phyloP scores from a whole-genome alignment of 2,888 invertebrate species.

The Carcina quercana region DNA sequence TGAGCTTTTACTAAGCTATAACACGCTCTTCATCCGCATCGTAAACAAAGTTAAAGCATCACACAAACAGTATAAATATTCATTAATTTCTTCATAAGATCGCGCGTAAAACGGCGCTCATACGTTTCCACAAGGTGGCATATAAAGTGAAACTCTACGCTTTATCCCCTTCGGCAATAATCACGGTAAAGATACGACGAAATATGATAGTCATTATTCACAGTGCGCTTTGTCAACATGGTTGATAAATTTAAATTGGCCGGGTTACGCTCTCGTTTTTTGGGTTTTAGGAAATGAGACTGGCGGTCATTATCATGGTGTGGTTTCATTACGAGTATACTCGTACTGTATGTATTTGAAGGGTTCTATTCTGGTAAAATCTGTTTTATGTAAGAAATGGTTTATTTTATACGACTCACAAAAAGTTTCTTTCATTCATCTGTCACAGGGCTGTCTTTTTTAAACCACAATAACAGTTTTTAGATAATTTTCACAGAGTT shows the following conservation, averaged over 20 bases:
- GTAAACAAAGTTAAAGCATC: constrained; percentile 38
- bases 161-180: constrained; percentile 60
- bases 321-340: too few relatives aligned
- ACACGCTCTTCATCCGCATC: constrained; percentile 22
- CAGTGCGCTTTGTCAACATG: constrained; percentile 52
- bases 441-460: too few relatives aligned
- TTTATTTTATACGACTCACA: too few relatives aligned
- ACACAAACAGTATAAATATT: constrained; percentile 55
- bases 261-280: constrained; percentile 41
- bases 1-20: too few relatives aligned
- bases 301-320: too few relatives aligned
- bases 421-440: too few relatives aligned
- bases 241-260: constrained; percentile 55
- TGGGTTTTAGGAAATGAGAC: too few relatives aligned
- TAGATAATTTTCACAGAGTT: too few relatives aligned
- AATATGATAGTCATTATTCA: constrained; percentile 64
- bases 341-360: too few relatives aligned
- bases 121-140: constrained; percentile 36
- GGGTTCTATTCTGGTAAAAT: too few relatives aligned
- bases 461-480: too few relatives aligned
- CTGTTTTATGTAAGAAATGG: too few relatives aligned
- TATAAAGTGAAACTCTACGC: constrained; percentile 47
- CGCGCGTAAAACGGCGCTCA: constrained; percentile 31
- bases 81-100: constrained; percentile 48
- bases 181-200: constrained; percentile 54